Evolutionary conservation across 2,888 invertebrate genomes (phyloP).

Genomic region (Lasioglossum calceatum): DNA sequence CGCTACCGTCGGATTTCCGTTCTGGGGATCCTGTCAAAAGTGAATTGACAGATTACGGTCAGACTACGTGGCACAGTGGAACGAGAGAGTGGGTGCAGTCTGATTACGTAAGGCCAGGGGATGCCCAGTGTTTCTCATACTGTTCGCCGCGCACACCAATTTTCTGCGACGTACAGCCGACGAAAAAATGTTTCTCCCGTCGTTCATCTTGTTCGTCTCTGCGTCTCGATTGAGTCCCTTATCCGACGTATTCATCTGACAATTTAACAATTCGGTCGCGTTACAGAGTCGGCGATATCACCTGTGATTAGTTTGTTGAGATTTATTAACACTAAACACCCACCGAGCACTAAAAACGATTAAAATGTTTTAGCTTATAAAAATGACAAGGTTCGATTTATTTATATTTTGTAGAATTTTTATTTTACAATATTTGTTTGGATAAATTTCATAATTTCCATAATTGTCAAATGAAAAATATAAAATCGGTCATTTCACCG

Average conservation of each 20-base stretch:
- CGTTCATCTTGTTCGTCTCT: background rate
- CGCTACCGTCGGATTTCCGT: conserved; percentile 65
- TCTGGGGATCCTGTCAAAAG: conserved; percentile 59
- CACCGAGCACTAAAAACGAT: too few relatives aligned
- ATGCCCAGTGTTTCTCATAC: conserved; percentile 58
- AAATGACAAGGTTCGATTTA: too few relatives aligned
- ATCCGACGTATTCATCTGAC: accelerated
- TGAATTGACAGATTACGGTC: conserved; percentile 68
- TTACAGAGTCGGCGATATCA: too few relatives aligned
- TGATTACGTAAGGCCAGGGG: conserved; percentile 68
- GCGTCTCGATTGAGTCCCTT: background rate
- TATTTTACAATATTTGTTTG: too few relatives aligned
- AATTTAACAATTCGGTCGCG: too few relatives aligned
- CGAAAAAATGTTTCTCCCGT: background rate
- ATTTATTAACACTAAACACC: too few relatives aligned
- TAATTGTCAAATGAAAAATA: too few relatives aligned
- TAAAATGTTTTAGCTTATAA: too few relatives aligned
- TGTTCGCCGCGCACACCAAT: background rate
- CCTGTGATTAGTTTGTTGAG: too few relatives aligned
- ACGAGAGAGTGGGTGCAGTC: conserved; percentile 57
- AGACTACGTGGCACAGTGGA: conserved; percentile 43
- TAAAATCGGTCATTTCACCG: too few relatives aligned
- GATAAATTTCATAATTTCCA: too few relatives aligned
- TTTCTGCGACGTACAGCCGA: background rate
- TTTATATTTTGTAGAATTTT: too few relatives aligned